phyloP scores from a whole-genome alignment of 2,113 vertebrate species.

The Pseudopipra pipra region DNA sequence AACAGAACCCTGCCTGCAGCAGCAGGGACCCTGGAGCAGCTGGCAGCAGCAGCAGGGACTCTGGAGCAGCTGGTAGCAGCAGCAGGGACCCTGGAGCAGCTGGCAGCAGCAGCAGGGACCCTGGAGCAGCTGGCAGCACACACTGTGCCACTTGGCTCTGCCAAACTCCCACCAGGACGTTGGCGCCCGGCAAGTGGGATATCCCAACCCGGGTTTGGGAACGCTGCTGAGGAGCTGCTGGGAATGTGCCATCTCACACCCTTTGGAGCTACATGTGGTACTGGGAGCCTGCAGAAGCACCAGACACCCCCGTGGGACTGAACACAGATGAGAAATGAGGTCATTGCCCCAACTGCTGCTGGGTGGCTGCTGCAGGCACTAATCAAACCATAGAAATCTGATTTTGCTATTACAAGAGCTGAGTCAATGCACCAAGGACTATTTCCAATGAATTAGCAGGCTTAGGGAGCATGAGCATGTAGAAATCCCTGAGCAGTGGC shows the following conservation, averaged over 20 bases:
- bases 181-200: neutral
- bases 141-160: neutral
- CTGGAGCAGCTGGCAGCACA: neutral
- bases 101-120: neutral
- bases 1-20: neutral
- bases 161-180: neutral
- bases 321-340: neutral
- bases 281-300: neutral
- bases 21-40: neutral
- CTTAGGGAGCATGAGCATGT: neutral
- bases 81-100: neutral
- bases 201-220: neutral
- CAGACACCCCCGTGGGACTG: neutral
- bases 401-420: neutral
- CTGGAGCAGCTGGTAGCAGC: too few relatives aligned
- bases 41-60: too few relatives aligned
- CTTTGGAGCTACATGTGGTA: neutral
- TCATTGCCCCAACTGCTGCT: neutral
- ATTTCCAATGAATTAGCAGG: neutral
- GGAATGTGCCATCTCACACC: neutral
- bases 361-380: neutral
- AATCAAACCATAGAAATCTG: neutral
- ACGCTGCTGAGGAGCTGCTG: neutral
- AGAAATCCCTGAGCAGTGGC: neutral
- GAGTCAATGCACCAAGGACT: neutral